phyloP scores from a whole-genome alignment of 2,888 invertebrate genomes.

The Acanthacorydalis orientalis region DNA sequence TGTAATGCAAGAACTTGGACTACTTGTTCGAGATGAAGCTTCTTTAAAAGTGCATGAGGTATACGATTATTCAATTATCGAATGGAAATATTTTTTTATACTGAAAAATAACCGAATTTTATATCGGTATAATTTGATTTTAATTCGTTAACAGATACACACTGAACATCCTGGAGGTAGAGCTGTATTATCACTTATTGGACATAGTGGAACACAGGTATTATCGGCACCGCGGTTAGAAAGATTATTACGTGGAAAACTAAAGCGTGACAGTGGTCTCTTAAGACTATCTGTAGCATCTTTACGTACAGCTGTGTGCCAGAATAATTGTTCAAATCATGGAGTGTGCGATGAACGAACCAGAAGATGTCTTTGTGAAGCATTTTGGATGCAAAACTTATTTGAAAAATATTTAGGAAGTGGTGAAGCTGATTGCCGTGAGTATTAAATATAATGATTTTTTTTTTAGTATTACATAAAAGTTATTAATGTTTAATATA shows the following conservation, averaged over 20 bases:
- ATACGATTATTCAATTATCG: no score
- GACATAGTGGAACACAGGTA: background rate
- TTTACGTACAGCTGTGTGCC: slow-evolving; percentile 73
- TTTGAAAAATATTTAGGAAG: slow-evolving; percentile 43
- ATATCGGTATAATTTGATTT: background rate
- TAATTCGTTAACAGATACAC: background rate
- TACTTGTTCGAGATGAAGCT: slow-evolving; percentile 59
- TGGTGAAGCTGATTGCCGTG: slow-evolving; percentile 70
- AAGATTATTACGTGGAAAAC: slow-evolving; percentile 44
- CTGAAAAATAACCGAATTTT: background rate
- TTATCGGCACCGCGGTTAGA: slow-evolving; percentile 47
- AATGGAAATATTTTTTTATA: no score
- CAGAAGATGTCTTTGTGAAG: slow-evolving; percentile 76
- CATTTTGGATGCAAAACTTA: slow-evolving; percentile 91
- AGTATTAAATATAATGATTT: slow-evolving; percentile 10
- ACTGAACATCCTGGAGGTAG: slow-evolving; percentile 10
- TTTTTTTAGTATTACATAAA: background rate
- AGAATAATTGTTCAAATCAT: slow-evolving; percentile 85
- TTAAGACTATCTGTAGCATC: slow-evolving; percentile 56
- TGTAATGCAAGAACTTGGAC: slow-evolving; percentile 60
- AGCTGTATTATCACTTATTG: slow-evolving; percentile 26
- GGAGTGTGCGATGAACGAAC: slow-evolving; percentile 75
- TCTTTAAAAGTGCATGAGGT: slow-evolving; percentile 31
- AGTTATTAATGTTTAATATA: background rate
- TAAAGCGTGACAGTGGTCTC: slow-evolving; percentile 51